Conservation (phyloP, 35 echinoderm and acorn worm genomes). For the Ptychodera flava region DNA sequence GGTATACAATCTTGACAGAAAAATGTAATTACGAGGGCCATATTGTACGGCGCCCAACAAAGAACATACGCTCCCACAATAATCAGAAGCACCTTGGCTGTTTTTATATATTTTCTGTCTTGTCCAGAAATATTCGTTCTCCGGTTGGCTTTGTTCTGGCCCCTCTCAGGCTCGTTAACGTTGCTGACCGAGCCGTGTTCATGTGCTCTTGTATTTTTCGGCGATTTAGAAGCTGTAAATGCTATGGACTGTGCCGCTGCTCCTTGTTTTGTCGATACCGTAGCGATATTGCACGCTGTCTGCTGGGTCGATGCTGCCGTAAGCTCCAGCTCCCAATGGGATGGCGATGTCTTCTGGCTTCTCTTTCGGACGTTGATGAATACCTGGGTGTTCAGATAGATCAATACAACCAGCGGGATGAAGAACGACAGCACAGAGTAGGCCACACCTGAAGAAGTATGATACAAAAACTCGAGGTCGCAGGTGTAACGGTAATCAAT, state of each 20-base stretch:
- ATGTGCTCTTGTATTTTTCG: not conserved
- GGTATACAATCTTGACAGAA: not conserved
- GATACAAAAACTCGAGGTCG: constrained; percentile 11
- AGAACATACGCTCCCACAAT: constrained; percentile 32
- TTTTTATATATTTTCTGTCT: constrained; percentile 26
- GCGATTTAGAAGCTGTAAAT: too few relatives aligned
- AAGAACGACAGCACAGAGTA: constrained; percentile 8
- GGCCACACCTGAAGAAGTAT: not conserved
- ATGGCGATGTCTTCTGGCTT: not conserved
- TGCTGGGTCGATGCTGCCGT: not conserved
- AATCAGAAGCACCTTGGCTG: constrained; percentile 16
- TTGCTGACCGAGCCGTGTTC: too few relatives aligned
- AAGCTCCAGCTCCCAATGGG: not conserved
- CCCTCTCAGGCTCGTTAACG: too few relatives aligned
- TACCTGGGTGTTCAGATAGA: constrained; percentile 16
- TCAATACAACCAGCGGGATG: constrained; percentile 10
- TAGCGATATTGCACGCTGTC: not conserved
- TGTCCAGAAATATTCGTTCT: too few relatives aligned
- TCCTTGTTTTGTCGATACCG: not conserved
- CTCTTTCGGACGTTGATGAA: constrained; percentile 32
- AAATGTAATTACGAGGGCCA: not conserved
- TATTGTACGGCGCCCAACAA: constrained; percentile 35
- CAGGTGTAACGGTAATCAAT: not conserved
- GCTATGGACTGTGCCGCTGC: not conserved
- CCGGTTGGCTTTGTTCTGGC: too few relatives aligned